Percentiles rank a stretch among this genome's conserved stretches.
Evolutionary conservation across 2,888 invertebrate species (phyloP).

Genomic region (Metallyticus violacea): DNA sequence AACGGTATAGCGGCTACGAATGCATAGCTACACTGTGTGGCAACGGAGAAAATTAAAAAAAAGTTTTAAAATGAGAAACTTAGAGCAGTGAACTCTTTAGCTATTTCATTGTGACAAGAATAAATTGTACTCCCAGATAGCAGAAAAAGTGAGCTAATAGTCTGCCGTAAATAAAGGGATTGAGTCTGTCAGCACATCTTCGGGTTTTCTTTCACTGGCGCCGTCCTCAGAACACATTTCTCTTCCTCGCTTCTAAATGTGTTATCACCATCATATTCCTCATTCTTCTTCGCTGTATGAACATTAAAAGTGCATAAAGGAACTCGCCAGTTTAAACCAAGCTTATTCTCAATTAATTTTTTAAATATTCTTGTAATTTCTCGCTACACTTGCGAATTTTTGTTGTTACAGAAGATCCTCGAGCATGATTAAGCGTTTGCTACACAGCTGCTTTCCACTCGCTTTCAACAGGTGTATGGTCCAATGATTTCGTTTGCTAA

Average conservation of each 20-base stretch:
- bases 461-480: no score
- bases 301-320: no score
- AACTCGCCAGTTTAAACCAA: no score
- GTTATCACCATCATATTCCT: no score
- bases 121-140: not conserved
- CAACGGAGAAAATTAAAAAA: not conserved
- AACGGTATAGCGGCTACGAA: not conserved
- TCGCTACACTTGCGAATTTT: no score
- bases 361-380: no score
- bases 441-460: no score
- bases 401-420: no score
- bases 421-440: no score
- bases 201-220: not conserved
- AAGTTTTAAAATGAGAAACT: not conserved
- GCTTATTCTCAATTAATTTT: no score
- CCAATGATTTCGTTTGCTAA: no score
- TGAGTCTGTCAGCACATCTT: not conserved
- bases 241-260: not conserved
- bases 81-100: not conserved
- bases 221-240: not conserved
- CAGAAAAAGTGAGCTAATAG: not conserved
- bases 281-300: no score
- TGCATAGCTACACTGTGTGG: not conserved
- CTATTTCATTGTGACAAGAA: not conserved
- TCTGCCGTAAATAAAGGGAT: not conserved